Base-by-base conservation (phyloP, 2,113 vertebrate genomes). In the Lipophrys pholis region DNA sequence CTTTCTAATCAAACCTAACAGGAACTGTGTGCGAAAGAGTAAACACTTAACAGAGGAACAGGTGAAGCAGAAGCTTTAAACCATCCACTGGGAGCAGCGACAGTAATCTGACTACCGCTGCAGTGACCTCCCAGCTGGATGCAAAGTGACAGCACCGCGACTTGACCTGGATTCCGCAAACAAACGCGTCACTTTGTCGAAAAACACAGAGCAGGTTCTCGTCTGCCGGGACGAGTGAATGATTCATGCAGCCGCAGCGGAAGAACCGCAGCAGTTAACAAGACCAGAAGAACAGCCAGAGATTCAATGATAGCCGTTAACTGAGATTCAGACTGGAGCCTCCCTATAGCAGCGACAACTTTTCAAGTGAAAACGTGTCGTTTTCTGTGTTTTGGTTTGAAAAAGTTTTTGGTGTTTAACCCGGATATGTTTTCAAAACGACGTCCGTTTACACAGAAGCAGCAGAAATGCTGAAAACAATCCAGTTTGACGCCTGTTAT, bases 261-360 rank as follows among this genome's bases (percentile, higher is more conserved):
- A n/a, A 30, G 21, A 30, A 30, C 21, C 21, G 21, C 21, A 55
- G 39, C 10, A 35, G 14, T 56, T 39, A 42, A 48, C 42, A 1
- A 6, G 38, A 30, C 38, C 12, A 35, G 53, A 43, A 50, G 11
- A 43, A n/a, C 5, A 51, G 8, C 36, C 42, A 36, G 30, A 3
- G 46, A 60, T 64, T 85, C 53, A n/a, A 71, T 72, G 46, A 52
- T 16, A 62, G 62, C 30, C 38, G 15, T 68, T 70, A 10, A 49
- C 16, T 16, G 16, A 12, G 21, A 15, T 40, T 30, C 42, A 74
- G 42, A 62, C 14, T 9, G 7, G 17, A 64, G 52, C 16, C 11
- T 45, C 4, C 2, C 2, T 2, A 30, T 30, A 30, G 21, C 21
- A n/a, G n/a, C n/a, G n/a, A n/a, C n/a, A n/a, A n/a, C n/a, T n/a